Percentiles rank a stretch among this genome's conserved stretches.
Conservation (phyloP, 2,797 vertebrate genomes). For the Synaphobranchus kaupii region DNA sequence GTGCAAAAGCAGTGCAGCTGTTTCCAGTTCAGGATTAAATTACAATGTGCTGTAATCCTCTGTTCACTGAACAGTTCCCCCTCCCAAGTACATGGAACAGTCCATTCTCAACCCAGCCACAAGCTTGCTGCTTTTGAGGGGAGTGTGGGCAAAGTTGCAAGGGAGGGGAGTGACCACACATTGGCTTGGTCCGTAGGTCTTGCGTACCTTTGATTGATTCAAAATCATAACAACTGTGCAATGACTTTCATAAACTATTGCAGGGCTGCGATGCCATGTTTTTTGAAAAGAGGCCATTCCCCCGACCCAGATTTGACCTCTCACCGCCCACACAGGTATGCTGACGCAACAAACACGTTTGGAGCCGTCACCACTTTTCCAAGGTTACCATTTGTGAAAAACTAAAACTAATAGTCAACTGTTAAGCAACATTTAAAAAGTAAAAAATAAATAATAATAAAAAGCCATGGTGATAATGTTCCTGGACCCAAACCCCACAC, state of each 20-base stretch:
- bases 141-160: background rate
- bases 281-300: conserved; percentile 68
- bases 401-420: background rate
- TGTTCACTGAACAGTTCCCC: background rate
- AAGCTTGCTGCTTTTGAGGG: background rate
- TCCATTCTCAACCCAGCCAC: background rate
- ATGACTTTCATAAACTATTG: conserved; percentile 22
- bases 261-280: conserved; percentile 66
- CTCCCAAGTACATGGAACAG: conserved; percentile 18
- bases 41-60: background rate
- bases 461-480: background rate
- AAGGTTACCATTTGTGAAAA: conserved; percentile 2
- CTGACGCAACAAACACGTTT: background rate
- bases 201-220: background rate
- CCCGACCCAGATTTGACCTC: conserved; percentile 67
- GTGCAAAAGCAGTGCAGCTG: background rate
- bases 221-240: conserved; percentile 2
- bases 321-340: conserved; percentile 74
- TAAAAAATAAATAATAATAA: too few relatives aligned
- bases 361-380: conserved; percentile 25
- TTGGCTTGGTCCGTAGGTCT: background rate
- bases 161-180: background rate
- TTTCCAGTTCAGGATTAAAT: background rate
- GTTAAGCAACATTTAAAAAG: background rate
- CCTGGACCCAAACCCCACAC: background rate